phyloP scores from a whole-genome alignment of 2,113 vertebrate genomes.

The Thamnophis sirtalis region DNA sequence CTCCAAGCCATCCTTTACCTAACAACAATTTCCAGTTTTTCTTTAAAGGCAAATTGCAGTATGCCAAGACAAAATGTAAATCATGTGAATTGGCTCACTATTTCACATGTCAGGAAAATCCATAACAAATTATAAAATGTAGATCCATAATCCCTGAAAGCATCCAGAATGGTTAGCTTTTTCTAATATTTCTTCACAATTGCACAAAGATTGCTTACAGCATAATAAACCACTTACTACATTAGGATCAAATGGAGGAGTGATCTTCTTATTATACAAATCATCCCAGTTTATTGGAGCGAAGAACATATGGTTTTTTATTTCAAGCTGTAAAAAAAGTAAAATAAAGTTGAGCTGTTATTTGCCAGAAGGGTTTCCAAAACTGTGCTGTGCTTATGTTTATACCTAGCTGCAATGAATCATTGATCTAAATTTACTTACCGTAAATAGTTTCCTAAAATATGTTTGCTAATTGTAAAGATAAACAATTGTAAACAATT shows the following conservation, averaged over 20 bases:
- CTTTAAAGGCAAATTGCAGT: neutral
- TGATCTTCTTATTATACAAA: slow-evolving; percentile 91
- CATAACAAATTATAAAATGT: neutral
- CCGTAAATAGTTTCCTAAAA: neutral
- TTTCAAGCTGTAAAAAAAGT: slow-evolving; percentile 78
- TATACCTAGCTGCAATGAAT: neutral
- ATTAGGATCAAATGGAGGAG: slow-evolving; percentile 93
- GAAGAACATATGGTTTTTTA: slow-evolving; percentile 94
- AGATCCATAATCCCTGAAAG: neutral
- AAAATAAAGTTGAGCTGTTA: neutral
- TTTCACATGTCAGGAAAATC: neutral
- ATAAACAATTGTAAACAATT: neutral
- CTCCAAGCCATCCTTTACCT: neutral
- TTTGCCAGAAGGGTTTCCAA: neutral
- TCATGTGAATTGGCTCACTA: neutral
- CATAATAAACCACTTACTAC: slow-evolving; percentile 79
- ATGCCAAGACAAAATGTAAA: neutral
- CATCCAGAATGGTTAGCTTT: neutral
- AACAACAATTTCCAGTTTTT: neutral
- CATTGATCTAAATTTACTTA: neutral
- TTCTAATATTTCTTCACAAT: neutral
- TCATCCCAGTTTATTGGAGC: slow-evolving; percentile 96
- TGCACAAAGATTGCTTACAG: neutral
- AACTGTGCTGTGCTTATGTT: neutral
- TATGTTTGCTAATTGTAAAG: neutral